Evolutionary conservation across 2,113 vertebrate genomes (phyloP), one percentile per base, ranked within the genome.

Genomic region (Argyrosomus japonicus): DNA sequence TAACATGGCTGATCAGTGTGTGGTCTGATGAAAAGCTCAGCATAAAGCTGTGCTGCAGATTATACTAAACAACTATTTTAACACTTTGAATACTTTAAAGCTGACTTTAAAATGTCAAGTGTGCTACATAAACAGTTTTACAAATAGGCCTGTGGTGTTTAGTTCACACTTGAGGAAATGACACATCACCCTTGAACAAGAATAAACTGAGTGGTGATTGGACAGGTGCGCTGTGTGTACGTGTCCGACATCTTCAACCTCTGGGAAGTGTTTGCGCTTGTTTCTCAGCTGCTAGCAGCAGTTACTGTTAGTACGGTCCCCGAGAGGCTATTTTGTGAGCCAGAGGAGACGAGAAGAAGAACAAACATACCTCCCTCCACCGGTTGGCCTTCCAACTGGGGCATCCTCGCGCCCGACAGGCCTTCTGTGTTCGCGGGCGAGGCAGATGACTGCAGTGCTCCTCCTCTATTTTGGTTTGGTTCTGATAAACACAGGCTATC

Each of bases 331-430:
- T 78, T 84, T 81, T 68, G 60, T 50, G 74, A 81, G 70, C 58
- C 36, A 61, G 25, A 36, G 53, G 79, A 61, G 81, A 83, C n/a
- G 15, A 23, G 8, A 2, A 71, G 68, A 56, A 75, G 61, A 78
- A 23, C 71, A 79, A 64, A 89, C 95, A 77, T 95, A 99, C 98
- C 95, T 96, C 94, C 54, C 90, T 95, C 98, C 98, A 99, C 78
- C 83, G 95, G 77, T 93, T 96, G 84, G 94, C 91, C 90, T 97
- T 99, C 98, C 98, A 99, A 77, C 86, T 75, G 88, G 98, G 97
- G 70, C 98, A 99, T 83, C 96, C 94, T 84, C 80, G 93, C 21
- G 94, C 85, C 84, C 97, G 95, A 79, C 98, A 99, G 53, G 85
- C 75, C 93, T 97, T 99, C 91, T 96, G 90, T 0, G 84, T 91